Evolutionary conservation across 2,797 vertebrate species (phyloP).

Genomic region (Chelidonichthys spinosus): DNA sequence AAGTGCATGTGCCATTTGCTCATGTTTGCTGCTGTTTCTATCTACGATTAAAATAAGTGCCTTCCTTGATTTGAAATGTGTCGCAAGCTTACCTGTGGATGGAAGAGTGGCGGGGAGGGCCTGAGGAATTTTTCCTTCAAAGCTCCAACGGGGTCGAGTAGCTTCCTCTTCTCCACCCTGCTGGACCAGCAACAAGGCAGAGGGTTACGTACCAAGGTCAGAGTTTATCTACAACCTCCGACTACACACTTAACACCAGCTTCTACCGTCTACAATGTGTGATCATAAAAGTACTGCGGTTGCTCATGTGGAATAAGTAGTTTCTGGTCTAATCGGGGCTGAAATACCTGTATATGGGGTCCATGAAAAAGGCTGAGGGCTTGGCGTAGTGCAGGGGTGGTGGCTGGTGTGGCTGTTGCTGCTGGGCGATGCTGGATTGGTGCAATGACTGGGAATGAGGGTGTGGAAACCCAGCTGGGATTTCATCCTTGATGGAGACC

Average conservation of each 20-base stretch:
- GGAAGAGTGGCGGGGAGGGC: constrained; percentile 94
- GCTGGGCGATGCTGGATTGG: constrained; percentile 77
- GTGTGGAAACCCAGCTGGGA: constrained; percentile 80
- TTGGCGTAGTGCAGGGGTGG: constrained; percentile 97
- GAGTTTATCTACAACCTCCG: constrained; percentile 34
- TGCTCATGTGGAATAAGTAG: neutral
- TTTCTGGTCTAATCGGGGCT: constrained; percentile 79
- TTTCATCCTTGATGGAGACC: constrained; percentile 83
- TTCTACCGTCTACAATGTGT: constrained; percentile 4
- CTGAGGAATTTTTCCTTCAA: constrained; percentile 97
- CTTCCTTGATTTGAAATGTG: constrained; percentile 16
- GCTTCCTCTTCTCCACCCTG: constrained; percentile 99
- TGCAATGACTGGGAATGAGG: constrained; percentile 86
- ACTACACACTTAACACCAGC: constrained; percentile 17
- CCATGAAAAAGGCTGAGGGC: constrained; percentile 99
- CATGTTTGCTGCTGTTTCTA: constrained; percentile 23
- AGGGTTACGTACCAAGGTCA: constrained; percentile 95
- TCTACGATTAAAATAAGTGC: constrained; percentile 12
- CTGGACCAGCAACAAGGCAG: constrained; percentile 94
- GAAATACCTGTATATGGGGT: constrained; percentile 99
- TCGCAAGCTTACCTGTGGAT: constrained; percentile 90
- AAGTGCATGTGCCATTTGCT: constrained; percentile 24
- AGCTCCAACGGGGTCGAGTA: constrained; percentile 94
- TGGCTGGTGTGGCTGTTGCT: constrained; percentile 89
- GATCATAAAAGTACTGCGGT: neutral